phyloP scores from a whole-genome alignment of 2,113 vertebrate genomes.

The Lichenostomus cassidix region DNA sequence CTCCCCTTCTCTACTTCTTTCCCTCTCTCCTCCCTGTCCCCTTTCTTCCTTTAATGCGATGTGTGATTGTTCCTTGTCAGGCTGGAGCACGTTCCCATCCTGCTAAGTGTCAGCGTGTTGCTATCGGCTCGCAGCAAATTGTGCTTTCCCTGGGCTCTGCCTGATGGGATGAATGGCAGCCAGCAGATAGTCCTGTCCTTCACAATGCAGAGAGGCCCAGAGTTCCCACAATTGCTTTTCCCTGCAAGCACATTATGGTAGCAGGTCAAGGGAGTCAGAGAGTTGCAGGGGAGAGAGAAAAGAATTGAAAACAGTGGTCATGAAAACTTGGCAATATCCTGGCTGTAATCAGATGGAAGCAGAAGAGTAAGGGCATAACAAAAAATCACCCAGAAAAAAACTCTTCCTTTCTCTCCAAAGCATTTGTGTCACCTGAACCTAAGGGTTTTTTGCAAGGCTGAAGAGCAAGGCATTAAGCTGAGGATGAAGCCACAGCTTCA shows the following conservation, averaged over 20 bases:
- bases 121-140: slow-evolving; percentile 51
- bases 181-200: slow-evolving; percentile 23
- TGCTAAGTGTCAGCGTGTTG: slow-evolving; percentile 44
- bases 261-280: slow-evolving; percentile 10
- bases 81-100: slow-evolving; percentile 48
- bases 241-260: neutral
- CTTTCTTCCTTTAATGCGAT: slow-evolving; percentile 39
- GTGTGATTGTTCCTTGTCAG: slow-evolving; percentile 59
- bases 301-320: slow-evolving; percentile 17
- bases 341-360: neutral
- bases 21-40: neutral
- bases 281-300: neutral
- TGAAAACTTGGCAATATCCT: neutral
- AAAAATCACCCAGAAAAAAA: neutral
- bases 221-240: slow-evolving; percentile 41
- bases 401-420: neutral
- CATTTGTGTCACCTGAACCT: neutral
- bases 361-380: neutral
- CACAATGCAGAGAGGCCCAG: slow-evolving; percentile 8
- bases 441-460: neutral
- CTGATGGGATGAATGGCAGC: slow-evolving; percentile 58
- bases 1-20: neutral
- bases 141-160: slow-evolving; percentile 24
- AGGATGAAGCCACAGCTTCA: neutral
- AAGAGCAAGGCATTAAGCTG: neutral